phyloP scores from a whole-genome alignment of 2,888 invertebrate genomes.

The Minunthozetes semirufus region DNA sequence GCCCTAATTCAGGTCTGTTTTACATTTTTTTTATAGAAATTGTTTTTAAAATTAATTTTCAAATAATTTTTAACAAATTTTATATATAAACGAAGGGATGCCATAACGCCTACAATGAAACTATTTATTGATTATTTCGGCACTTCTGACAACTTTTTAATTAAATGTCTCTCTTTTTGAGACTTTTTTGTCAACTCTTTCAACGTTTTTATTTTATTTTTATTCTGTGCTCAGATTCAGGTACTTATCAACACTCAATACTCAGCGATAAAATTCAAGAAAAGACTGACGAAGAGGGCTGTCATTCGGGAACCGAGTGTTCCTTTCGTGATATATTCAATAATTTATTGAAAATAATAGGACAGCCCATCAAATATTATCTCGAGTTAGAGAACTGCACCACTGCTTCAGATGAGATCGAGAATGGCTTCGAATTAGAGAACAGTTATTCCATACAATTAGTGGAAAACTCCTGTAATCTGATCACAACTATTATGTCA shows the following conservation, averaged over 20 bases:
- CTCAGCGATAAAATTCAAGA: conserved; percentile 70
- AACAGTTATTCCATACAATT: conserved; percentile 51
- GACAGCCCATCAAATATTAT: conserved; percentile 57
- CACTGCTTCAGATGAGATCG: not conserved
- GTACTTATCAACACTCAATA: conserved; percentile 60
- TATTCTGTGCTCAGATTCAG: conserved; percentile 27
- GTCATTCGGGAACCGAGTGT: conserved; percentile 51
- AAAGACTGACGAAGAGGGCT: conserved; percentile 53
- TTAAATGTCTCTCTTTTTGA: no score
- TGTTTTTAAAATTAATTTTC: not conserved
- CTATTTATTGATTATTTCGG: no score
- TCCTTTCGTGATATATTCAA: conserved; percentile 74
- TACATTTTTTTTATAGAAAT: conserved; percentile 48
- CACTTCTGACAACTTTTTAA: no score
- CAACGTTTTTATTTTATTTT: not conserved
- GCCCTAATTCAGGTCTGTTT: conserved; percentile 25
- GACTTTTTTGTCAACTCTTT: no score
- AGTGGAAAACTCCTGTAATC: conserved; percentile 52
- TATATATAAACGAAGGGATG: not conserved
- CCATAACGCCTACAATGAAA: conserved; percentile 9
- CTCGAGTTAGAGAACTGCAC: not conserved
- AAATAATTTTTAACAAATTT: not conserved
- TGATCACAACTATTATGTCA: conserved; percentile 72
- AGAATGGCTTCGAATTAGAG: not conserved
- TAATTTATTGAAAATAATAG: conserved; percentile 69